A percentile compares a stretch with the other conserved stretches of the same genome.
Conservation (phyloP, 2,113 vertebrate species). For the Vidua macroura region DNA sequence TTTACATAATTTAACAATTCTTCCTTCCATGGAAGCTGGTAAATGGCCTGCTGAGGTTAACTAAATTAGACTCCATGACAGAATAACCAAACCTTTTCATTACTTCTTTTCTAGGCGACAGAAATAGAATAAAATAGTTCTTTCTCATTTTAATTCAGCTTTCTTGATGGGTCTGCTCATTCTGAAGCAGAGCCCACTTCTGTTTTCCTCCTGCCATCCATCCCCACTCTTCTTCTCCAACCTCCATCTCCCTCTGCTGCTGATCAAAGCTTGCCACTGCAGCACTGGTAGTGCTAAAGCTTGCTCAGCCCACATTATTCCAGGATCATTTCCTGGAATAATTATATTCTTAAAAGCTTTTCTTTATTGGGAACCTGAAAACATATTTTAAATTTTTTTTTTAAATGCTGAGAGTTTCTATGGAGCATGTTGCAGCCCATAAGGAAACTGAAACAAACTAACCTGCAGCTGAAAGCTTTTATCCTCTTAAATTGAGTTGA, state of each 20-base stretch:
- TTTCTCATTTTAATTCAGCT: neutral
- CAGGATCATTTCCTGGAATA: neutral
- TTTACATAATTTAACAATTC: neutral
- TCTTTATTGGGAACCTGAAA: neutral
- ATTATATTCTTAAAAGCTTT: neutral
- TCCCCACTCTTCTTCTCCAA: neutral
- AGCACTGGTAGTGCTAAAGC: neutral
- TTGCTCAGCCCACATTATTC: neutral
- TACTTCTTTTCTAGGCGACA: neutral
- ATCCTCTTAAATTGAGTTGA: neutral
- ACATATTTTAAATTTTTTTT: neutral
- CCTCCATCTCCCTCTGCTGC: neutral
- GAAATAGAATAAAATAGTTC: neutral
- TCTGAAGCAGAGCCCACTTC: neutral
- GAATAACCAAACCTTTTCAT: neutral
- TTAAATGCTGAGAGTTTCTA: neutral
- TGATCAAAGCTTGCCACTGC: neutral
- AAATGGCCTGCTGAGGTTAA: neutral
- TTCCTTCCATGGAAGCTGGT: neutral
- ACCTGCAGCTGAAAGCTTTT: neutral
- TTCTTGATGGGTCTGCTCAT: neutral
- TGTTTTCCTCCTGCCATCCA: neutral
- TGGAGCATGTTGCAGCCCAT: neutral
- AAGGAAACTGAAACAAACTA: slow-evolving; percentile 1
- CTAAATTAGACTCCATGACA: neutral